Conservation (phyloP, 1,140 invertebrate species). For the Scaptomyza pallida region DNA sequence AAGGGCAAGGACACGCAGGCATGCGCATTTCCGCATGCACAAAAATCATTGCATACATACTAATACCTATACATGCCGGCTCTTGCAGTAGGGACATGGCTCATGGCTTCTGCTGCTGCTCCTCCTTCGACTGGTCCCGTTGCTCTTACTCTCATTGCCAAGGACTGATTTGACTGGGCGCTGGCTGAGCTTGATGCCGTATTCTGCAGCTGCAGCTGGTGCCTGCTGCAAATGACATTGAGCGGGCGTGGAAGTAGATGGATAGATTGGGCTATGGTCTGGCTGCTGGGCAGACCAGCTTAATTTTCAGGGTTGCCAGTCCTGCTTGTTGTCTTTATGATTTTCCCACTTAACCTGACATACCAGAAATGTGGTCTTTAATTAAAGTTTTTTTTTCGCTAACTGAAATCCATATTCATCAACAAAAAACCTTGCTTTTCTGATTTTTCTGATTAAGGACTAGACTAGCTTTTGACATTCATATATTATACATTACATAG, state of each 20-base stretch:
- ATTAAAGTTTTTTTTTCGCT: no score
- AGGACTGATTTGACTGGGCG: slow-evolving; percentile 17
- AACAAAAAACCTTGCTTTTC: no score
- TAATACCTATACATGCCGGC: slow-evolving; percentile 8
- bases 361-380: no score
- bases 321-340: slow-evolving; percentile 1
- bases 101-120: slow-evolving; percentile 18
- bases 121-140: not conserved
- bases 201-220: slow-evolving; percentile 14
- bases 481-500: no score
- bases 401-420: no score
- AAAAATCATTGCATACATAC: slow-evolving; percentile 32
- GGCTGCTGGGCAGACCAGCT: slow-evolving; percentile 30
- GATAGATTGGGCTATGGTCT: not conserved
- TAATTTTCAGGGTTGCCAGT: slow-evolving; percentile 59
- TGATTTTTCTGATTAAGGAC: no score
- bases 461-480: no score
- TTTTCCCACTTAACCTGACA: no score
- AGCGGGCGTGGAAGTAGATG: slow-evolving; percentile 22
- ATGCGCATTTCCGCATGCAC: slow-evolving; percentile 78
- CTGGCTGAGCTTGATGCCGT: slow-evolving; percentile 27
- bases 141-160: slow-evolving; percentile 45
- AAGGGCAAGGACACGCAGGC: slow-evolving; percentile 82
- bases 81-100: slow-evolving; percentile 35
- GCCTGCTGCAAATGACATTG: slow-evolving; percentile 68